phyloP scores from a whole-genome alignment of 2,113 vertebrate genomes.

The Hepsetus odoe region DNA sequence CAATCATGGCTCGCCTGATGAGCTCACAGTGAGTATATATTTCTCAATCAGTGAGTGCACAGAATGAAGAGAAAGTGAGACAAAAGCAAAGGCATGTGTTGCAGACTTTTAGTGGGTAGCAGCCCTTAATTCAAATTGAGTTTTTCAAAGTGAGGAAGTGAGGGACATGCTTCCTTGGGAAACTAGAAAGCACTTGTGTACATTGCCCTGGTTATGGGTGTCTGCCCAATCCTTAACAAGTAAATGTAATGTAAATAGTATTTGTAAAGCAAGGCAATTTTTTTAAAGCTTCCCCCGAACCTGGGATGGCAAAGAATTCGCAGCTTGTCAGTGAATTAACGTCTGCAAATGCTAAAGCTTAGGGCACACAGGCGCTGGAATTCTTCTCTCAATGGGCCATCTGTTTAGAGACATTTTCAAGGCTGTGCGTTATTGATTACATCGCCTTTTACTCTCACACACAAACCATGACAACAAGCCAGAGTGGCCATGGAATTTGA shows the following conservation, averaged over 20 bases:
- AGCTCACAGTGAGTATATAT: slow-evolving; percentile 56
- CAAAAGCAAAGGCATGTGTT: slow-evolving; percentile 63
- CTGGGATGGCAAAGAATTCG: slow-evolving; percentile 55
- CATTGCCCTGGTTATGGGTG: no score
- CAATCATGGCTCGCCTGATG: slow-evolving; percentile 60
- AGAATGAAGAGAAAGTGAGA: slow-evolving; percentile 62
- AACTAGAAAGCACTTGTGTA: no score
- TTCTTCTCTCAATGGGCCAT: slow-evolving; percentile 71
- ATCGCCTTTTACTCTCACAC: slow-evolving; percentile 66
- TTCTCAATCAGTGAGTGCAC: slow-evolving; percentile 58
- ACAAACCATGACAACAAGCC: slow-evolving; percentile 51
- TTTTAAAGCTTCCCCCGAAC: slow-evolving; percentile 43
- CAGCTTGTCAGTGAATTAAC: slow-evolving; percentile 68
- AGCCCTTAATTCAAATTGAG: no score
- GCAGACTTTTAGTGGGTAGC: no score
- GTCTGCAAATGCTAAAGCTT: slow-evolving; percentile 60
- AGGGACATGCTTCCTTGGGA: no score
- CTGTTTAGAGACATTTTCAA: slow-evolving; percentile 76
- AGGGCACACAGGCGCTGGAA: slow-evolving; percentile 63
- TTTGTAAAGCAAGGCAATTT: slow-evolving; percentile 62
- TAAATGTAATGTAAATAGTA: no score
- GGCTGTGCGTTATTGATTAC: slow-evolving; percentile 77
- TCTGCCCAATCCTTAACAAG: no score
- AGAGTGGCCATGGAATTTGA: slow-evolving; percentile 66
- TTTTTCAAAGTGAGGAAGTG: no score